Conservation (phyloP, 2,888 invertebrate genomes). For the Ecdyonurus torrentis region DNA sequence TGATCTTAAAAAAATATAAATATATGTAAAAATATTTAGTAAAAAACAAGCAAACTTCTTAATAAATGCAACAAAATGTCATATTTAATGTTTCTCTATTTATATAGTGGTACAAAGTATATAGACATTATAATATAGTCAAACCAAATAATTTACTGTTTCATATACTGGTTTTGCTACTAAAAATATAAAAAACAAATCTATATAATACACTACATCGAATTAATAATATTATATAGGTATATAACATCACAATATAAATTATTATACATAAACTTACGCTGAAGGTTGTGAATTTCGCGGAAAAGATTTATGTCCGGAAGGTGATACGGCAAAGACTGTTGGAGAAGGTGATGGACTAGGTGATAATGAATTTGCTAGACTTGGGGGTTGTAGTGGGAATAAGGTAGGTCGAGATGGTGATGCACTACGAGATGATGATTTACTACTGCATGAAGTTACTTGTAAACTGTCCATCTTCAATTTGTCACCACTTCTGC, state of each 20-base stretch:
- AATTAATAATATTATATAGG: background rate
- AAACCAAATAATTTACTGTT: too few species aligned
- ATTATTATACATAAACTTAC: too few species aligned
- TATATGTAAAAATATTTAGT: too few species aligned
- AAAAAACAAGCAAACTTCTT: too few species aligned
- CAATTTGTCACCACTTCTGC: background rate
- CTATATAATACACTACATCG: background rate
- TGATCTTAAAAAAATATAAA: too few species aligned
- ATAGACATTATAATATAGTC: too few species aligned
- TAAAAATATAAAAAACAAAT: background rate
- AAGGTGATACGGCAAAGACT: background rate
- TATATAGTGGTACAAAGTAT: too few species aligned
- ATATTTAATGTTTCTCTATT: too few species aligned
- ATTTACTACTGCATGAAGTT: constrained; percentile 31
- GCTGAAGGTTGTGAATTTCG: background rate
- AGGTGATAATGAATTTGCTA: background rate
- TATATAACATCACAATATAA: background rate
- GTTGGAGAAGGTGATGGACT: background rate
- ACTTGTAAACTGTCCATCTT: constrained; percentile 27
- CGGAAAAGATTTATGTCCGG: background rate
- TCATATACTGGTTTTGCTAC: background rate
- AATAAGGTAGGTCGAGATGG: constrained; percentile 29
- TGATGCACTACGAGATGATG: constrained; percentile 43
- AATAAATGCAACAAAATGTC: too few species aligned
- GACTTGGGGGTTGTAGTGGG: background rate